These are phyloP conservation scores for Pterophyllum scalare DNA, from an alignment of 2,113 vertebrate species.

Conservation along the genomic window DNA sequence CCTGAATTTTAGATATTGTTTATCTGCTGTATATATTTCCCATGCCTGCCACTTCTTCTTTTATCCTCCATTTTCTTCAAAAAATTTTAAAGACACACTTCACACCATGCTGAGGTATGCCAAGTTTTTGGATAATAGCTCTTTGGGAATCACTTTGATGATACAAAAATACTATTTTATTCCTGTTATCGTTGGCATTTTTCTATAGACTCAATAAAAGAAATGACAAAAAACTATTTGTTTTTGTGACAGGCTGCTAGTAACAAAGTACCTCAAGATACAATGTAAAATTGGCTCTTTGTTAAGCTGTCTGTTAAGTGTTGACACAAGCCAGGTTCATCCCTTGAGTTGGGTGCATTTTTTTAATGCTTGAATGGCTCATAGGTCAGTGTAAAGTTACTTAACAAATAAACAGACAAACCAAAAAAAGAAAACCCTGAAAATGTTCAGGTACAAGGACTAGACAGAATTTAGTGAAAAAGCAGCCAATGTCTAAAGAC, in stretches of 20 bases:
- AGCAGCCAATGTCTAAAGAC: no score
- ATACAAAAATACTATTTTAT: not conserved
- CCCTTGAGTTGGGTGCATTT: no score
- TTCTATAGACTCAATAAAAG: not conserved
- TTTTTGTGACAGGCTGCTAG: not conserved
- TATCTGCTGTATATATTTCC: not conserved
- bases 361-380: no score
- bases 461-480: no score
- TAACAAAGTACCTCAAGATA: accelerated
- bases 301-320: no score
- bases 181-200: not conserved
- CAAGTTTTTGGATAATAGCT: not conserved
- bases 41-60: accelerated
- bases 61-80: not conserved
- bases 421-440: no score
- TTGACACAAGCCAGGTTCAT: no score
- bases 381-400: no score
- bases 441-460: no score
- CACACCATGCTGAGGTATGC: not conserved
- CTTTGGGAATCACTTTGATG: not conserved
- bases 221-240: accelerated
- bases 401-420: no score
- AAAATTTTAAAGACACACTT: not conserved
- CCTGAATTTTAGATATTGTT: not conserved
- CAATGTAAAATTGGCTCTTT: not conserved